phyloP scores from a whole-genome alignment of 2,888 invertebrate species.

The Lacanobia wlatinum region DNA sequence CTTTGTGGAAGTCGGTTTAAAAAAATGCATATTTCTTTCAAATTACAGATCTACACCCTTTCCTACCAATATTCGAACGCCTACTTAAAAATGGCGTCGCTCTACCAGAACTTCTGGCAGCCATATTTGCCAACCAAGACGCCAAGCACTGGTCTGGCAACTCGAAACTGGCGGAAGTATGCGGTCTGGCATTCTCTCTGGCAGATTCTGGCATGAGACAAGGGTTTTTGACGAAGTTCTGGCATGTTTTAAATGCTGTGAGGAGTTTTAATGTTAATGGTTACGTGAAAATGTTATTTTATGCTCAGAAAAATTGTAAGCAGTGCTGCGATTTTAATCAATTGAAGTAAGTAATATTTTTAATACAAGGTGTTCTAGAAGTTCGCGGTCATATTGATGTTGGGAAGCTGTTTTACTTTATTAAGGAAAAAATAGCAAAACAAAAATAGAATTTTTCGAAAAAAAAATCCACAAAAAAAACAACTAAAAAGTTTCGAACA shows the following conservation, averaged over 20 bases:
- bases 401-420: too few relatives aligned
- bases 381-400: too few relatives aligned
- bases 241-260: slow-evolving; percentile 63
- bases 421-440: too few relatives aligned
- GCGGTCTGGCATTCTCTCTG: slow-evolving; percentile 67
- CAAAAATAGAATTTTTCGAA: too few relatives aligned
- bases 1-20: too few relatives aligned
- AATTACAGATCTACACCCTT: slow-evolving; percentile 33
- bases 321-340: slow-evolving; percentile 71
- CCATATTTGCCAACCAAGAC: slow-evolving; percentile 54
- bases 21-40: too few relatives aligned
- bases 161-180: slow-evolving; percentile 66
- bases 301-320: slow-evolving; percentile 67
- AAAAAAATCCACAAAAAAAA: too few relatives aligned
- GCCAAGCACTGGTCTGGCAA: slow-evolving; percentile 48
- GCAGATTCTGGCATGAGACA: slow-evolving; percentile 46
- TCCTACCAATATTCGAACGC: slow-evolving; percentile 54
- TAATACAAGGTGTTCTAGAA: too few relatives aligned
- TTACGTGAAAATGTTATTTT: slow-evolving; percentile 75
- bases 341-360: slow-evolving; percentile 73
- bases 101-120: slow-evolving; percentile 68
- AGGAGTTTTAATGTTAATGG: slow-evolving; percentile 59
- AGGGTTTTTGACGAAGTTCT: slow-evolving; percentile 61
- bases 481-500: too few relatives aligned
- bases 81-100: slow-evolving; percentile 65